Conservation (phyloP, 2,797 vertebrate species). For the Coilia nasus region DNA sequence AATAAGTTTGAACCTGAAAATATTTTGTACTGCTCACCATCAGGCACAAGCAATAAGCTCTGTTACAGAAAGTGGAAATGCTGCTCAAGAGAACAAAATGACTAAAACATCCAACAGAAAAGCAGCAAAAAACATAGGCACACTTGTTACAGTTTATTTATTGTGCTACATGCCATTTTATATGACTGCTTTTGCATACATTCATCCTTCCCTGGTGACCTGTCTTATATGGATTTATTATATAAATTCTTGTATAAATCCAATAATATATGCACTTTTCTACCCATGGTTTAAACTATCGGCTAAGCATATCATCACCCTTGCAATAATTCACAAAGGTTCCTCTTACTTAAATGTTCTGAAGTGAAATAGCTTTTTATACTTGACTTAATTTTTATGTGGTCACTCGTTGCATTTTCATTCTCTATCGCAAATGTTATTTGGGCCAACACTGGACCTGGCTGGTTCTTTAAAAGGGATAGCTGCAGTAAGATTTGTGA, state of each 20-base stretch:
- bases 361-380: not conserved
- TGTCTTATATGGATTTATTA: slow-evolving; percentile 59
- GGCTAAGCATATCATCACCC: slow-evolving; percentile 56
- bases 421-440: no score
- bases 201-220: slow-evolving; percentile 38
- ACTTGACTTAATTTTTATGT: no score
- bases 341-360: not conserved
- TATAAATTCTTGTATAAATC: slow-evolving; percentile 66
- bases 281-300: slow-evolving; percentile 67
- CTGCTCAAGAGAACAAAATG: not conserved
- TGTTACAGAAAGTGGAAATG: slow-evolving; percentile 33
- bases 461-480: no score
- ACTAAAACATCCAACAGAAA: slow-evolving; percentile 59
- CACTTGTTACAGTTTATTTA: slow-evolving; percentile 59
- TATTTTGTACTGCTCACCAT: slow-evolving; percentile 59
- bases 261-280: slow-evolving; percentile 66
- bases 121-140: slow-evolving; percentile 64
- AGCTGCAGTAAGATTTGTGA: no score
- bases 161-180: slow-evolving; percentile 63
- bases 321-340: slow-evolving; percentile 56
- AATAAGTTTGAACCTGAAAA: slow-evolving; percentile 58
- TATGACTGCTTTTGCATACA: slow-evolving; percentile 51
- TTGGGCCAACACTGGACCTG: no score
- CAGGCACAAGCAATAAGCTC: slow-evolving; percentile 56
- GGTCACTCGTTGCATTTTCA: no score